Evolutionary conservation across 2,797 vertebrate species (phyloP).

Genomic region (Hyperoplus immaculatus): DNA sequence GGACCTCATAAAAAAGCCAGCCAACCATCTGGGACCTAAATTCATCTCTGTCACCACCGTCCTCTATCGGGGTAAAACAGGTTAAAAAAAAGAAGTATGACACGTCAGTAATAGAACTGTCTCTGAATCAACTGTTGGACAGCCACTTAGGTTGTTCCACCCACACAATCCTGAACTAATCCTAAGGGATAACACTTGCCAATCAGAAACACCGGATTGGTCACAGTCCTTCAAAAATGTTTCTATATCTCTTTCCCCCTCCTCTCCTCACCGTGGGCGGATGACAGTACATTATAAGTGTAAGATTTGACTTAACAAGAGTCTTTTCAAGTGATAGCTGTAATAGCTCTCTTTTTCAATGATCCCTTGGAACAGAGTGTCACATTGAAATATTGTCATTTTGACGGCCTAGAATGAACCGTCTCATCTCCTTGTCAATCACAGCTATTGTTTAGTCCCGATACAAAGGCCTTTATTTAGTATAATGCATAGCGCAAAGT

Average conservation of each 20-base stretch:
- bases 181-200: conserved; percentile 69
- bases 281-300: conserved; percentile 73
- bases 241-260: conserved; percentile 53
- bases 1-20: conserved; percentile 22
- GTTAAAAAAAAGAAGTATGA: conserved; percentile 57
- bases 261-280: conserved; percentile 54
- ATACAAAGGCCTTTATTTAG: conserved; percentile 40
- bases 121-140: conserved; percentile 50
- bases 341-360: conserved; percentile 52
- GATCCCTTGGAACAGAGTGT: conserved; percentile 54
- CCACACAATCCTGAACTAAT: conserved; percentile 59
- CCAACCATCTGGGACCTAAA: conserved; percentile 39
- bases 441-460: conserved; percentile 56
- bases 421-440: conserved; percentile 77
- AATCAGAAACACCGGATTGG: conserved; percentile 71
- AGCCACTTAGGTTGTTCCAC: conserved; percentile 60
- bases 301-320: conserved; percentile 67
- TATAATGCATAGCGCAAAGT: conserved; percentile 16
- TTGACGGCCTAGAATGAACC: conserved; percentile 66
- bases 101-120: conserved; percentile 72
- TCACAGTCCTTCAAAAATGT: conserved; percentile 60
- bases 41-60: conserved; percentile 43
- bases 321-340: conserved; percentile 68
- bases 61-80: conserved; percentile 41
- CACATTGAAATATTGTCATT: conserved; percentile 72